Percentiles rank a stretch among this genome's conserved stretches.
Conservation (phyloP, 2,888 invertebrate genomes). For the Aphelenchoides bicaudatus region DNA sequence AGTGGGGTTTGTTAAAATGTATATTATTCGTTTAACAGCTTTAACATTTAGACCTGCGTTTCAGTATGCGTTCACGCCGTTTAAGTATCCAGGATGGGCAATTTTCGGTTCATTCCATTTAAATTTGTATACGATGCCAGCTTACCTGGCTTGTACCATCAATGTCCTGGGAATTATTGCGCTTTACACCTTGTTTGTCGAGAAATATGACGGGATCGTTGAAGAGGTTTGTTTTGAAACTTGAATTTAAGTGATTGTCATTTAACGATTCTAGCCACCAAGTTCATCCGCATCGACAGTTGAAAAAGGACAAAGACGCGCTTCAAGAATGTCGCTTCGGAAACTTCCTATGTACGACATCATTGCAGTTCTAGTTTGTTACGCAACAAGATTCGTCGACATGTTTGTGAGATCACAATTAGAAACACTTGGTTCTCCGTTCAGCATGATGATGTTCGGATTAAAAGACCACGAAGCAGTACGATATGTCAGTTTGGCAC, state of each 20-base stretch:
- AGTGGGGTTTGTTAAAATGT: slow-evolving; percentile 56
- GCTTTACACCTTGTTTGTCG: slow-evolving; percentile 29
- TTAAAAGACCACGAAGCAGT: slow-evolving; percentile 61
- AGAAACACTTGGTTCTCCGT: slow-evolving; percentile 57
- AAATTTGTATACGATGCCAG: slow-evolving; percentile 40
- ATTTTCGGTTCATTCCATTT: slow-evolving; percentile 25
- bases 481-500: slow-evolving; percentile 59
- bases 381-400: slow-evolving; percentile 55
- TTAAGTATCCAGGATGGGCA: slow-evolving; percentile 32
- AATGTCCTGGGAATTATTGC: slow-evolving; percentile 31
- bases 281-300: background rate
- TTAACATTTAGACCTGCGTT: background rate
- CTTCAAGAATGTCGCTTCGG: background rate
- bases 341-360: slow-evolving; percentile 37
- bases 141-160: slow-evolving; percentile 35
- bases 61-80: slow-evolving; percentile 61
- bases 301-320: slow-evolving; percentile 1
- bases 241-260: slow-evolving; percentile 18
- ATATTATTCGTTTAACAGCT: too few relatives aligned
- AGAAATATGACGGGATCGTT: slow-evolving; percentile 33
- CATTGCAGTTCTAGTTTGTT: slow-evolving; percentile 36
- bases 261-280: too few relatives aligned
- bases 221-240: slow-evolving; percentile 25
- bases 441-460: slow-evolving; percentile 62
- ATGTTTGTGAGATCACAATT: slow-evolving; percentile 27